Conservation (phyloP, 2,113 vertebrate species). For the Oncorhynchus clarkii region DNA sequence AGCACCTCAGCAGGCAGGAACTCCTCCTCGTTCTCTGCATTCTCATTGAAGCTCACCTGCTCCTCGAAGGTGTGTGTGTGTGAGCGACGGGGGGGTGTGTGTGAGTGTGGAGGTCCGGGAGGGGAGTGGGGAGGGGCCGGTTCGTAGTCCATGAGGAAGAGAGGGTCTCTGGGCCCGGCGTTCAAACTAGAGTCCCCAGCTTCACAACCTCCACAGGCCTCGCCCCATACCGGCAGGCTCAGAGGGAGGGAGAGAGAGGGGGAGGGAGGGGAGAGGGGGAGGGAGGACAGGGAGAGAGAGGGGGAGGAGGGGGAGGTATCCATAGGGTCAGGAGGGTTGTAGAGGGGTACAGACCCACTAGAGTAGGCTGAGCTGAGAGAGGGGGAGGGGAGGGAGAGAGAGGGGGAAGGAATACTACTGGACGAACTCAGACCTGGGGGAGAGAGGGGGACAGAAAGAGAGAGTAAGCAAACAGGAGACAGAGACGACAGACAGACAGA, state of each 20-base stretch:
- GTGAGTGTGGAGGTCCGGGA: not conserved
- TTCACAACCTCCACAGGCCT: constrained; percentile 1
- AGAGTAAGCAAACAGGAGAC: not conserved
- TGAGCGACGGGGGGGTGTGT: not conserved
- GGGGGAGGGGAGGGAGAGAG: constrained; percentile 71
- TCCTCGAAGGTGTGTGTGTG: constrained; percentile 47
- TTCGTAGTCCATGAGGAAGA: constrained; percentile 77
- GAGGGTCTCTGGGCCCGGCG: constrained; percentile 8
- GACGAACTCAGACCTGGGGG: constrained; percentile 74
- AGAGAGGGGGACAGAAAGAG: not conserved
- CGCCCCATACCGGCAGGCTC: not conserved
- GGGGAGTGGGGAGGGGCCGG: constrained; percentile 16
- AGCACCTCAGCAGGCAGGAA: constrained; percentile 69
- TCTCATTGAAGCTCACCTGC: constrained; percentile 70
- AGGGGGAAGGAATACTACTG: constrained; percentile 81
- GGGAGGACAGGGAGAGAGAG: constrained; percentile 62
- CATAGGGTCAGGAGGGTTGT: constrained; percentile 57
- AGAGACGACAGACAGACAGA: not conserved
- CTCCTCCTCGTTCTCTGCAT: constrained; percentile 72
- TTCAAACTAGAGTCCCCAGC: constrained; percentile 18
- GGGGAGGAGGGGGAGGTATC: constrained; percentile 58
- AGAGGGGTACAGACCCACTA: constrained; percentile 58
- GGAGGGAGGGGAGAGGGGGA: not conserved
- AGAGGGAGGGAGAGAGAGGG: constrained; percentile 31
- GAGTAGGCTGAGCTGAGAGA: not conserved